Evolutionary conservation across 2,888 invertebrate genomes (phyloP), one percentile per base, ranked within the genome.

Genomic region (Xylota sylvarum): DNA sequence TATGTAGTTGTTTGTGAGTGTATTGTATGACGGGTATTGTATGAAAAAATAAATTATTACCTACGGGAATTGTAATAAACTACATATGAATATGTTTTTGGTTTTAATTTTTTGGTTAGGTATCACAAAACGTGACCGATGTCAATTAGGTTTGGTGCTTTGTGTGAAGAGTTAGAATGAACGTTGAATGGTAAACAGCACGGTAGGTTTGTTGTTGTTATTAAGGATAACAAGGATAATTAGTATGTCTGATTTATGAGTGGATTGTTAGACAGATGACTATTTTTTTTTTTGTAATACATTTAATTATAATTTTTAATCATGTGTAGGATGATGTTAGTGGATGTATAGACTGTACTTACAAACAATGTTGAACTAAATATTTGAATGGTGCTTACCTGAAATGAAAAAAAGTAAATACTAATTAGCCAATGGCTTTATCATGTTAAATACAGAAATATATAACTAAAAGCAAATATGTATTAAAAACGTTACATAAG

Each of bases 151-250:
- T 9, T n/a, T 35, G 56, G 40, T 43, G 9, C 17, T 64, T 46
- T 48, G 56, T 43, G 32, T 50, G 30, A 73, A 23, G 12, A 14
- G 27, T 52, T n/a, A 52, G 19, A 43, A 17, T 14, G 12, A 55
- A 72, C 17, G 30, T 14, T 43, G 14, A 37, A 10, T 32, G 55
- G 17, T 43, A 35, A 7, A 46, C 6, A 17, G 19, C 7, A 17
- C 4, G 43, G 17, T 14, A 12, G 32, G 10, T n/a, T 56, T 40
- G 19, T 35, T 64, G 64, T 58, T 80, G 74, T 80, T 60, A 85
- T 65, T 65, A 55, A 43, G 55, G 58, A 56, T 76, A 72, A 77
- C 85, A 80, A 80, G 81, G 69, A 72, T 70, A 77, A 55, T 73
- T 84, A 69, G 40, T 76, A 27, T 55, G 48, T 56, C 12, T 65